These are phyloP conservation scores for Pherbina coryleti DNA, from an alignment of 2,888 invertebrate genomes.

Conservation along the genomic window DNA sequence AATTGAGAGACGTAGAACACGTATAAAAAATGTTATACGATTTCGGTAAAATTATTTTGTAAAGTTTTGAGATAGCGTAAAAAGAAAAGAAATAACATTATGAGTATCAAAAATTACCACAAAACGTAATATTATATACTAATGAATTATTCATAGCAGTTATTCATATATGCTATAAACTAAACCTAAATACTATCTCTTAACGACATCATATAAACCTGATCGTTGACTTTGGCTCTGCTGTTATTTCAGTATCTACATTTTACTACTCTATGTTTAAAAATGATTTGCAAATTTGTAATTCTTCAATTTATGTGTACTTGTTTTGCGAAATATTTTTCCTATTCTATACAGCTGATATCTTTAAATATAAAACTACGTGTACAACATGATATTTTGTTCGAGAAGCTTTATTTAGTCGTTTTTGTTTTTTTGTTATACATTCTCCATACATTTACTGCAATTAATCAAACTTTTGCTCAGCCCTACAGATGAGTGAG, in stretches of 20 bases:
- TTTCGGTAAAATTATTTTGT: constrained; percentile 15
- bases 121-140: too few relatives aligned
- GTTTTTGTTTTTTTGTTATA: background rate
- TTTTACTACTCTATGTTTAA: too few relatives aligned
- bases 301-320: background rate
- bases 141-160: too few relatives aligned
- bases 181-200: too few relatives aligned
- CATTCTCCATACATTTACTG: background rate
- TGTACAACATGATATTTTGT: background rate
- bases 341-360: background rate
- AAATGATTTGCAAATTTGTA: too few relatives aligned
- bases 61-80: constrained; percentile 18
- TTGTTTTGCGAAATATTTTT: background rate
- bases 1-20: background rate
- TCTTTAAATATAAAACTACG: background rate
- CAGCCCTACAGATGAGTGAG: background rate
- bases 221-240: too few relatives aligned
- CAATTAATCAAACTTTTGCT: constrained; percentile 14
- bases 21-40: background rate
- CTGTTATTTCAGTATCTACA: too few relatives aligned
- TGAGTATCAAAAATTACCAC: constrained; percentile 10
- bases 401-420: background rate
- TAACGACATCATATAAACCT: too few relatives aligned
- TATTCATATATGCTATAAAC: too few relatives aligned
- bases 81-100: constrained; percentile 31